Conservation (phyloP, 2,113 vertebrate species). For the Beaufortia kweichowensis region DNA sequence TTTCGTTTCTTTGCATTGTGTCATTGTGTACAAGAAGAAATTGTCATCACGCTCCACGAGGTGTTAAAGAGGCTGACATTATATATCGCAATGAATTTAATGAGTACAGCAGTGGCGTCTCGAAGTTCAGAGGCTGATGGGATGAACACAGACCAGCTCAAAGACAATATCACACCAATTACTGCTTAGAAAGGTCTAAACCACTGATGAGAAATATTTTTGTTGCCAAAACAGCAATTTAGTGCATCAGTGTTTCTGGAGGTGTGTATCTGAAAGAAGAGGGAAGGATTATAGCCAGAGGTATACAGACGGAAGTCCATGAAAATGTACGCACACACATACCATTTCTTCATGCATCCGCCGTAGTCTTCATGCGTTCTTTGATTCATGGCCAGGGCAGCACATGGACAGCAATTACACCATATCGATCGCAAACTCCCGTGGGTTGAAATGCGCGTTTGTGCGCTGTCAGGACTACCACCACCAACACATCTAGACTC, state of each 20-base stretch:
- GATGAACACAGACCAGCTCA: slow-evolving; percentile 48
- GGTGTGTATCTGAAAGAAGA: slow-evolving; percentile 47
- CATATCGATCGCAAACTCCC: slow-evolving; percentile 26
- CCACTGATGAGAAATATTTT: slow-evolving; percentile 56
- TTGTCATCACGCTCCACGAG: background rate
- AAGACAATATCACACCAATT: slow-evolving; percentile 55
- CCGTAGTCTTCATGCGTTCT: background rate
- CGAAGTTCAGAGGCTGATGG: slow-evolving; percentile 23
- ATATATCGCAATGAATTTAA: slow-evolving; percentile 29
- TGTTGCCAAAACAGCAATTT: slow-evolving; percentile 69
- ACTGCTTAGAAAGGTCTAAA: slow-evolving; percentile 60
- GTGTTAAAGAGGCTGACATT: slow-evolving; percentile 26
- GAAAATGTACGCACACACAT: background rate
- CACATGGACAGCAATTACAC: slow-evolving; percentile 23
- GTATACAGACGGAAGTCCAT: background rate
- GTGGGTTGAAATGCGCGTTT: slow-evolving; percentile 15
- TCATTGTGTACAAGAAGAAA: background rate
- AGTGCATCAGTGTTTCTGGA: slow-evolving; percentile 66
- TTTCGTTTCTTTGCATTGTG: background rate
- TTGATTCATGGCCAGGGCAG: slow-evolving; percentile 5
- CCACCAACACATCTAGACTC: background rate
- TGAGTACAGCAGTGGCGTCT: slow-evolving; percentile 7
- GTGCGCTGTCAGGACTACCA: slow-evolving; percentile 23
- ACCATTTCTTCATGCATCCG: background rate
- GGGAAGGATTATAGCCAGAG: slow-evolving; percentile 8